phyloP scores from a whole-genome alignment of 2,113 vertebrate species.

The Trogon surrucura region DNA sequence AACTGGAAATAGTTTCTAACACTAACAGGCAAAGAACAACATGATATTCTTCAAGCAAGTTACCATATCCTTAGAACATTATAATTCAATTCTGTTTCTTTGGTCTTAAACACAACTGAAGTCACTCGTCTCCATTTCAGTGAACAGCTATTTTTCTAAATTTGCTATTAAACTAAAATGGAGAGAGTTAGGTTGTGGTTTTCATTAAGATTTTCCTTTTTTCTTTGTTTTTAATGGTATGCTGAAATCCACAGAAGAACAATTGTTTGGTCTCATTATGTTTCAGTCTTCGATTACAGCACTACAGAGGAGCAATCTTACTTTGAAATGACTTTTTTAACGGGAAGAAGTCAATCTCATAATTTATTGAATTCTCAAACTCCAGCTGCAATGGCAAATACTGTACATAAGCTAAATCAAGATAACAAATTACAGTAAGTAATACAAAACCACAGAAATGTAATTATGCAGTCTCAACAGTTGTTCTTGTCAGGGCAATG shows the following conservation, averaged over 20 bases:
- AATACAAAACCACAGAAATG: background rate
- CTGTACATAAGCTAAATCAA: background rate
- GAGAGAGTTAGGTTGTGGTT: background rate
- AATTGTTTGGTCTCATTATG: background rate
- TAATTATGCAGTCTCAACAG: background rate
- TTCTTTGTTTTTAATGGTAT: background rate
- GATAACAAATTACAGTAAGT: background rate
- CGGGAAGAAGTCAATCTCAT: slow-evolving; percentile 56
- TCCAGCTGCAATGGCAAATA: background rate
- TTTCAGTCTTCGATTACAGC: slow-evolving; percentile 11
- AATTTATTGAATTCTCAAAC: slow-evolving; percentile 52
- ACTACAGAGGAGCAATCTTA: slow-evolving; percentile 4
- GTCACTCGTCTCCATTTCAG: background rate
- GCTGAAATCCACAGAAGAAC: background rate
- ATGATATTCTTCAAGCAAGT: background rate
- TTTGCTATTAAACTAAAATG: background rate
- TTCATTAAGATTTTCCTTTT: background rate
- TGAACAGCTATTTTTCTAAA: background rate
- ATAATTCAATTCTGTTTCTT: background rate
- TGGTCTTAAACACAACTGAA: background rate
- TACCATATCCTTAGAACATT: background rate
- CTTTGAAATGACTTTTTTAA: slow-evolving; percentile 49
- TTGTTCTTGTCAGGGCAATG: background rate
- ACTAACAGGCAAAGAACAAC: background rate
- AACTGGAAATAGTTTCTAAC: background rate